Percentiles rank a stretch among this genome's conserved stretches.
These are phyloP conservation scores for Herpetotheres cachinnans DNA, from an alignment of 2,113 vertebrate genomes.

Conservation along the genomic window DNA sequence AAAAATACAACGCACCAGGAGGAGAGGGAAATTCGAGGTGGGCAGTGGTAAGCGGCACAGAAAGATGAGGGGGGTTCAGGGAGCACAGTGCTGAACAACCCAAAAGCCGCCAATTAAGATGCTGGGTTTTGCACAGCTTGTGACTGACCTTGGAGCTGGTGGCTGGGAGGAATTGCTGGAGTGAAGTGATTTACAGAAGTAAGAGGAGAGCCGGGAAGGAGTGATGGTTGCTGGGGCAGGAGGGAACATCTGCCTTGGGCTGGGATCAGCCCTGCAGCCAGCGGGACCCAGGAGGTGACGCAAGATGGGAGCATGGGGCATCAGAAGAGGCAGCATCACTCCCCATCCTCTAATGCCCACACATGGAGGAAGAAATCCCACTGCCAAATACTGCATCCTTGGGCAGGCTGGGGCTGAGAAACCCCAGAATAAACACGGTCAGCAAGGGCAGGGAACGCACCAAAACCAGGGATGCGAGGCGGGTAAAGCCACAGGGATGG, in stretches of 20 bases:
- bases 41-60: fast-evolving
- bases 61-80: neutral
- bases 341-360: neutral
- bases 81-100: neutral
- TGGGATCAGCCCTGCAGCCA: neutral
- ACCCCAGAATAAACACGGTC: neutral
- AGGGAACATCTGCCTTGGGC: neutral
- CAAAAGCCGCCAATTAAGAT: neutral
- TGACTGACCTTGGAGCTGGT: neutral
- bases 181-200: neutral
- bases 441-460: neutral
- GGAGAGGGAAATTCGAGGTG: neutral
- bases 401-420: neutral
- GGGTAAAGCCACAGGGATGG: neutral
- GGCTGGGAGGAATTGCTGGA: neutral
- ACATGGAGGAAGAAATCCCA: neutral
- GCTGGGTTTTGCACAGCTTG: fast-evolving
- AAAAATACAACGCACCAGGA: neutral
- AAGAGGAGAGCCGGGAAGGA: neutral
- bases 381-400: neutral
- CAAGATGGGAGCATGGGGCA: neutral
- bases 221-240: neutral
- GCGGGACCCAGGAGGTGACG: neutral
- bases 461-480: neutral
- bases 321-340: fast-evolving